Base-by-base conservation (phyloP, 2,113 vertebrate species). In the Tautogolabrus adspersus region DNA sequence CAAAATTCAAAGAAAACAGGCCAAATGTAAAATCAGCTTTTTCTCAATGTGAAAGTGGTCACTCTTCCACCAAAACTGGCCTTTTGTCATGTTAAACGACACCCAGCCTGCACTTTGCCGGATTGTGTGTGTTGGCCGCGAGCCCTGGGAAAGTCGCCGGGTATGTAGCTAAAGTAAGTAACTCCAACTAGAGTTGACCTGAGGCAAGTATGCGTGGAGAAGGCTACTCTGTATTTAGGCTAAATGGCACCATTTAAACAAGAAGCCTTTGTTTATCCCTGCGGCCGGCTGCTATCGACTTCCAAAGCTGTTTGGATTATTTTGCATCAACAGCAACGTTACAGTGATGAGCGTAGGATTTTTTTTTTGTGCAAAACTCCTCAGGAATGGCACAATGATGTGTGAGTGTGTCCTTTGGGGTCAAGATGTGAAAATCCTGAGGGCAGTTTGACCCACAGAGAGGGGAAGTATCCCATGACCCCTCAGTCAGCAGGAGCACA, bases 361-460 rank as follows among this genome's bases (percentile, higher is more conserved):
- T 3, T 2, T 3, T 2, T 79, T 78, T 82, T 72, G 61, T 81
- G 70, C 75, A 58, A 87, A 88, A 82, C 51, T 47, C 71, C 44
- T 49, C 30, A 74, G 79, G 84, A 84, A 87, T 89, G 83, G 51
- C 51, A 44, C 73, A 63, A 16, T 66, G 23, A 58, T 26, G 52
- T 62, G 59, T 19, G 61, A 86, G 55, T 16, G 52, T 71, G 73
- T 59, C 60, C 66, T 87, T 54, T 3, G 63, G 82, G 83, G 77
- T 89, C 83, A 77, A 34, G 13, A 78, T 86, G 88, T 77, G 83
- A 91, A 73, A 92, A 80, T 79, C 70, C 75, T 57, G 80, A 87
- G 72, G 56, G 59, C 72, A 65, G 69, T 18, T 21, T 88, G 81
- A 79, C 79, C 75, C 74, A 37, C 54, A 54, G 68, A 83, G 38